A percentile compares a stretch with the other conserved stretches of the same genome.
Conservation (phyloP, 2,888 invertebrate species). For the Sycophila texana region DNA sequence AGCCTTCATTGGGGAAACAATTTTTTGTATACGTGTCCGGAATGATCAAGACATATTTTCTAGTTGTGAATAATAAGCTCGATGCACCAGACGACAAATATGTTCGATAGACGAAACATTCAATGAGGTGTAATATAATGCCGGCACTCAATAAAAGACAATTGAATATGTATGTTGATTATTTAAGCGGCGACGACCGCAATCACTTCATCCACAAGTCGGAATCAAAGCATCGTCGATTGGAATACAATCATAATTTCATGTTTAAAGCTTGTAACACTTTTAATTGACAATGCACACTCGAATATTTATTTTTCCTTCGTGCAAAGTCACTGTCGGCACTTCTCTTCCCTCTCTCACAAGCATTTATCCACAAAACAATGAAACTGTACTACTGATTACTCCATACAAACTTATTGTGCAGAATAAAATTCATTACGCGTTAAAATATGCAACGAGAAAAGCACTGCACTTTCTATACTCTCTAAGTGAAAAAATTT, state of each 20-base stretch:
- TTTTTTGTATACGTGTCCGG: background rate
- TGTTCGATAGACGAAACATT: slow-evolving; percentile 22
- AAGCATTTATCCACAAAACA: no score
- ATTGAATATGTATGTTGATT: slow-evolving; percentile 44
- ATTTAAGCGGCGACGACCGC: slow-evolving; percentile 29
- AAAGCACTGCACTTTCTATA: no score
- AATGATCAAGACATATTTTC: background rate
- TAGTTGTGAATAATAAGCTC: background rate
- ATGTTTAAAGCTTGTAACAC: slow-evolving; percentile 10
- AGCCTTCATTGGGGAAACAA: no score
- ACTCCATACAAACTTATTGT: no score
- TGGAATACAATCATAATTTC: slow-evolving; percentile 25
- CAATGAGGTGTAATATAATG: slow-evolving; percentile 21
- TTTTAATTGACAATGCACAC: background rate
- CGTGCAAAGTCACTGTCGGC: background rate
- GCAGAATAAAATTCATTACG: no score
- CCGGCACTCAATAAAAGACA: slow-evolving; percentile 37
- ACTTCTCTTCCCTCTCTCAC: no score
- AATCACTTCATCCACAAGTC: slow-evolving; percentile 17
- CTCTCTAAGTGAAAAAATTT: no score
- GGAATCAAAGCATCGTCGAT: background rate
- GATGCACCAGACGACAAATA: background rate
- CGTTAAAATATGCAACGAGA: no score
- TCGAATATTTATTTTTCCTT: slow-evolving; percentile 13
- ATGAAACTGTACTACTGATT: no score